These are phyloP conservation scores for Tamias sibiricus DNA, from an alignment of 2,113 vertebrate genomes.

Conservation along the genomic window DNA sequence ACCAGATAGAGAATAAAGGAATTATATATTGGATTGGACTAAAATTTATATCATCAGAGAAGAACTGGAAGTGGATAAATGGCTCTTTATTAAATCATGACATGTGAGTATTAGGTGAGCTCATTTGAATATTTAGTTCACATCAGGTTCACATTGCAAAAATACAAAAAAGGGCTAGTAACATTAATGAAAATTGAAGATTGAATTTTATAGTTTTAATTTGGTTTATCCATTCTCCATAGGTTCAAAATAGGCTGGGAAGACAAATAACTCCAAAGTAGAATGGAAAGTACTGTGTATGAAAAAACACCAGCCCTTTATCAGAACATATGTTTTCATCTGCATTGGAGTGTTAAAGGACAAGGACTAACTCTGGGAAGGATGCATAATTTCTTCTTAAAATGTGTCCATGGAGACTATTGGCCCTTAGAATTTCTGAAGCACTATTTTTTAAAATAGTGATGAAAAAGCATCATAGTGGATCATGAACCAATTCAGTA, in stretches of 20 bases:
- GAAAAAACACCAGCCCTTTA: not conserved
- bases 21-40: slow-evolving; percentile 33
- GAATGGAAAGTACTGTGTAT: not conserved
- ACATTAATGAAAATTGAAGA: not conserved
- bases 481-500: not conserved
- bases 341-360: not conserved
- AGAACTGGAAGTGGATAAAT: slow-evolving; percentile 62
- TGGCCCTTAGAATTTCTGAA: not conserved
- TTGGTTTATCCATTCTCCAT: not conserved
- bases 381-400: not conserved
- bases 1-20: accelerated
- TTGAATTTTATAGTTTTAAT: not conserved
- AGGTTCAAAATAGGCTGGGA: not conserved
- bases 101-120: slow-evolving; percentile 45
- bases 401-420: not conserved
- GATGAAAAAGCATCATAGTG: not conserved
- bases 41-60: not conserved
- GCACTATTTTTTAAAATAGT: slow-evolving; percentile 1
- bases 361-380: not conserved
- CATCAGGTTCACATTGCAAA: not conserved
- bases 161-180: too few species aligned
- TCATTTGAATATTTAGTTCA: not conserved
- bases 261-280: not conserved
- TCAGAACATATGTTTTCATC: not conserved
- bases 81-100: slow-evolving; percentile 20